Percentiles rank a stretch among this genome's conserved stretches.
phyloP scores from a whole-genome alignment of 2,888 invertebrate genomes.

The Neoascia interrupta region DNA sequence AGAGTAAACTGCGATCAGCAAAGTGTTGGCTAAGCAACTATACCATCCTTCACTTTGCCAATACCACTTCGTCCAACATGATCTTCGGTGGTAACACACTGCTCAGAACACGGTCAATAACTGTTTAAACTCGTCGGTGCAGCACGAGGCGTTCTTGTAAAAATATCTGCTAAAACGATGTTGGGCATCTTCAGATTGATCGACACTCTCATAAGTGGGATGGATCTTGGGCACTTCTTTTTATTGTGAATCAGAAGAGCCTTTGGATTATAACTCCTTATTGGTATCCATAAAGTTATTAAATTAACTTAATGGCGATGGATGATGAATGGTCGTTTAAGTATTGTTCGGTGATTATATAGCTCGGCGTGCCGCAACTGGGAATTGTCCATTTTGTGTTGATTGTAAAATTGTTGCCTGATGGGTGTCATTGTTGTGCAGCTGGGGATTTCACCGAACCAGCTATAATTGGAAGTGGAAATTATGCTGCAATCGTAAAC shows the following conservation, averaged over 20 bases:
- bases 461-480: slow-evolving; percentile 39
- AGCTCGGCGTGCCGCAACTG: not conserved
- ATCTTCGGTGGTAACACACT: slow-evolving; percentile 6
- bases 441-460: slow-evolving; percentile 38
- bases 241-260: not conserved
- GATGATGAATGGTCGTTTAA: slow-evolving; percentile 54
- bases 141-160: slow-evolving; percentile 17
- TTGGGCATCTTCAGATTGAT: slow-evolving; percentile 28
- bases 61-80: not conserved
- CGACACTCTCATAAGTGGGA: not conserved
- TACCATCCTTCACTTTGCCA: not conserved
- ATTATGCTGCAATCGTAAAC: no score
- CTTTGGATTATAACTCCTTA: slow-evolving; percentile 41
- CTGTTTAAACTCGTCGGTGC: no score
- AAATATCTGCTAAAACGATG: slow-evolving; percentile 27
- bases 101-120: slow-evolving; percentile 44
- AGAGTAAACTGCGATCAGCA: not conserved
- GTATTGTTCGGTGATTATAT: slow-evolving; percentile 34
- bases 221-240: not conserved
- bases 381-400: no score
- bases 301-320: slow-evolving; percentile 44
- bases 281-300: slow-evolving; percentile 36
- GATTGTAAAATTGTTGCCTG: not conserved
- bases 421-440: no score
- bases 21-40: slow-evolving; percentile 20